Conservation (phyloP, 2,797 vertebrate genomes). For the Rhinogobio ventralis region DNA sequence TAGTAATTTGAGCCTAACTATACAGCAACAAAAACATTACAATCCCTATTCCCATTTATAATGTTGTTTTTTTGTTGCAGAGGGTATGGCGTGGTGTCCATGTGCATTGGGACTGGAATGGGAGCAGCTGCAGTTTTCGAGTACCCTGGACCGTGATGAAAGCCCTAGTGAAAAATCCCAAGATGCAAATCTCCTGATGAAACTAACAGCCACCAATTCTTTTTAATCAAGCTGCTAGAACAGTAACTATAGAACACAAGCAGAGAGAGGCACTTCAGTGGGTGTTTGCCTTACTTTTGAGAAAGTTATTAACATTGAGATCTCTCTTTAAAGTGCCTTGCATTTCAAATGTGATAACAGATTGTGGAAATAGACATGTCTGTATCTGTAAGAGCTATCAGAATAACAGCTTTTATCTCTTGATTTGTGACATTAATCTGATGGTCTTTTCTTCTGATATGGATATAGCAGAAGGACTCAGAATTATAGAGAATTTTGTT, state of each 20-base stretch:
- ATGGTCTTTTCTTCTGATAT: not conserved
- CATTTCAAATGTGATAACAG: constrained; percentile 16
- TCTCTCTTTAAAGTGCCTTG: constrained; percentile 51
- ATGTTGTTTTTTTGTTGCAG: constrained; percentile 69
- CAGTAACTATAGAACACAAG: constrained; percentile 16
- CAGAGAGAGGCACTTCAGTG: not conserved
- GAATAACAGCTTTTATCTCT: not conserved
- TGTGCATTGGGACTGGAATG: constrained; percentile 95
- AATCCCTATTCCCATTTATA: not conserved
- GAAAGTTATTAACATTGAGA: constrained; percentile 5
- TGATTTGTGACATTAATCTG: constrained; percentile 11
- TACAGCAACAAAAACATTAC: not conserved
- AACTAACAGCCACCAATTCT: not conserved
- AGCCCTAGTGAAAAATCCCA: not conserved
- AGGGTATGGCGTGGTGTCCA: constrained; percentile 89
- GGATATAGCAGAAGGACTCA: not conserved
- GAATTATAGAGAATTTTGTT: not conserved
- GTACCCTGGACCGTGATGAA: constrained; percentile 72
- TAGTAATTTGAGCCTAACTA: not conserved
- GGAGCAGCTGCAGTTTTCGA: constrained; percentile 89
- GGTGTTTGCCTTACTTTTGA: not conserved
- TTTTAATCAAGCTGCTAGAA: constrained; percentile 25
- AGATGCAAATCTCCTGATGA: constrained; percentile 13
- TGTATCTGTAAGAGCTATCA: not conserved
- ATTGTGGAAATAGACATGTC: not conserved